Conservation (phyloP, 2,113 vertebrate species). For the Thalassarche chlororhynchos region DNA sequence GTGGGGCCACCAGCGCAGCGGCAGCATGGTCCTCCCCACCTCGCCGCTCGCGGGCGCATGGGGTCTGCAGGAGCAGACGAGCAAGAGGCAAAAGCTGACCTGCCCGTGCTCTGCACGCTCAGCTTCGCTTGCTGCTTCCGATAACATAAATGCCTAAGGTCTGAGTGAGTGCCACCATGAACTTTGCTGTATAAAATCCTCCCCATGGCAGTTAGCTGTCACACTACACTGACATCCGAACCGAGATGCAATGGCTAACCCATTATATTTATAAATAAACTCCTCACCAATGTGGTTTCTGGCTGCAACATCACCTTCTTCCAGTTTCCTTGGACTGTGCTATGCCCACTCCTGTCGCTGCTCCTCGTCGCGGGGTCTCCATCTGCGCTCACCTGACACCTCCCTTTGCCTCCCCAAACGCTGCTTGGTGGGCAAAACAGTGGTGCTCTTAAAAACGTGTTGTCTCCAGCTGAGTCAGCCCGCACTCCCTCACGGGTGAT, state of each 20-base stretch:
- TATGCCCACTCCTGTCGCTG: not conserved
- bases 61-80: not conserved
- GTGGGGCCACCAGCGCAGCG: not conserved
- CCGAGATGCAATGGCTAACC: not conserved
- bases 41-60: rapidly evolving
- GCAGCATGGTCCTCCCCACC: not conserved
- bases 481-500: rapidly evolving
- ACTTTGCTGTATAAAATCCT: not conserved
- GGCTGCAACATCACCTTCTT: not conserved
- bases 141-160: rapidly evolving
- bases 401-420: not conserved
- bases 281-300: not conserved
- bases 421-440: not conserved
- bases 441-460: rapidly evolving
- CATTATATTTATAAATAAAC: not conserved
- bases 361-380: not conserved
- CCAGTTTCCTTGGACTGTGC: not conserved
- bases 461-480: not conserved
- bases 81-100: not conserved
- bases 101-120: not conserved
- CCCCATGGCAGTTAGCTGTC: not conserved
- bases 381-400: not conserved
- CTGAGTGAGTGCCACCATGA: not conserved
- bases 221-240: not conserved
- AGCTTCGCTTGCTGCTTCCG: not conserved